phyloP scores from a whole-genome alignment of 35 echinoderm and acorn worm genomes.

The Heliocidaris erythrogramma region DNA sequence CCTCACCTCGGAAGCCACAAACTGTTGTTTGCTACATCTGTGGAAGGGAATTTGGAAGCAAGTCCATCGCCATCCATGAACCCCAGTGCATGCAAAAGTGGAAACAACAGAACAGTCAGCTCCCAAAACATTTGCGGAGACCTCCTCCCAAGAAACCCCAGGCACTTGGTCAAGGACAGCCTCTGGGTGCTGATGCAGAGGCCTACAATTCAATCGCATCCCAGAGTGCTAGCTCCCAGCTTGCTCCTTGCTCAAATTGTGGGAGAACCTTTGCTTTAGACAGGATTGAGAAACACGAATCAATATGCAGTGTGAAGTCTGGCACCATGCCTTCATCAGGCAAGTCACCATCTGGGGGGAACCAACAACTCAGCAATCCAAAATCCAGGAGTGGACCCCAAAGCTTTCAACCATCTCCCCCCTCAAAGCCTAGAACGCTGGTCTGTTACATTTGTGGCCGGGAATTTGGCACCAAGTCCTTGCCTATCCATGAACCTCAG shows the following conservation, averaged over 20 bases:
- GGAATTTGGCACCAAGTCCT: conserved; percentile 93
- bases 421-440: conserved; percentile 65
- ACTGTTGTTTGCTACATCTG: conserved; percentile 93
- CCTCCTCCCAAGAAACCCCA: conserved; percentile 83
- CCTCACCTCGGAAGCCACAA: conserved; percentile 42
- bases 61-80: conserved; percentile 97
- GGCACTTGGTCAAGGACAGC: not conserved
- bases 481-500: conserved; percentile 91
- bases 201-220: conserved; percentile 70
- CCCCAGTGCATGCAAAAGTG: conserved; percentile 94
- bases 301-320: conserved; percentile 58
- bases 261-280: conserved; percentile 68
- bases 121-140: conserved; percentile 80
- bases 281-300: conserved; percentile 62
- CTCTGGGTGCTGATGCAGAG: not conserved
- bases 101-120: conserved; percentile 78
- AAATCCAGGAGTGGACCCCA: not conserved
- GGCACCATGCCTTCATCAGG: not conserved
- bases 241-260: conserved; percentile 53
- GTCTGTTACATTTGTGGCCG: conserved; percentile 94
- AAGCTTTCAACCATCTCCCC: conserved; percentile 28
- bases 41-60: conserved; percentile 92
- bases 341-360: not conserved
- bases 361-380: not conserved
- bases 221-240: conserved; percentile 47